phyloP scores from a whole-genome alignment of 2,113 vertebrate species.

The Engraulis encrasicolus region DNA sequence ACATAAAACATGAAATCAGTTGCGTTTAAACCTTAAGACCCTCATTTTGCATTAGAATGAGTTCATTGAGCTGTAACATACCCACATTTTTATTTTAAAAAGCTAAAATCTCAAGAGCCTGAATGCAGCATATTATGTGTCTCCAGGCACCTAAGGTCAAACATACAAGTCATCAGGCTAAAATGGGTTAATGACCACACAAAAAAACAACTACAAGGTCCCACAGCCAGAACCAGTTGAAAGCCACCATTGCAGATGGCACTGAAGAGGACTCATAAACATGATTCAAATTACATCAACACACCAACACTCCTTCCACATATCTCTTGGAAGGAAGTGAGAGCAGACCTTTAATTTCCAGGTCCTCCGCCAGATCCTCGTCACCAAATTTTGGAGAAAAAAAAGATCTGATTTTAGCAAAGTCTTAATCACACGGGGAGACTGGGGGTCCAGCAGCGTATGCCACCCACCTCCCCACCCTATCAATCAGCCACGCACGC shows the following conservation, averaged over 20 bases:
- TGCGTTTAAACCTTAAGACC: no score
- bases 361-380: neutral
- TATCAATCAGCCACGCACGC: neutral
- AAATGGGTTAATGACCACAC: no score
- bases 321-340: neutral
- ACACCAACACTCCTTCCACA: neutral
- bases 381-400: neutral
- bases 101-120: no score
- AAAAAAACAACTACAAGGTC: no score
- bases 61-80: no score
- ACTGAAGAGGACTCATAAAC: neutral
- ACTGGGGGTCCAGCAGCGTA: neutral
- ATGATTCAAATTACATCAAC: neutral
- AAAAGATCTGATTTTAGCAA: neutral
- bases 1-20: no score
- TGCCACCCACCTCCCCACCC: neutral
- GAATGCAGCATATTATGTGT: no score
- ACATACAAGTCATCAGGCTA: no score
- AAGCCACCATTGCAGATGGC: neutral
- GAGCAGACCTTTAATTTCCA: neutral
- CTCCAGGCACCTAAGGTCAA: no score
- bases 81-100: no score
- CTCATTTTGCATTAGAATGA: no score
- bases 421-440: conserved; percentile 8
- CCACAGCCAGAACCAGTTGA: no score